Conservation (phyloP, 2,888 invertebrate species). For the Piscicola geometra region DNA sequence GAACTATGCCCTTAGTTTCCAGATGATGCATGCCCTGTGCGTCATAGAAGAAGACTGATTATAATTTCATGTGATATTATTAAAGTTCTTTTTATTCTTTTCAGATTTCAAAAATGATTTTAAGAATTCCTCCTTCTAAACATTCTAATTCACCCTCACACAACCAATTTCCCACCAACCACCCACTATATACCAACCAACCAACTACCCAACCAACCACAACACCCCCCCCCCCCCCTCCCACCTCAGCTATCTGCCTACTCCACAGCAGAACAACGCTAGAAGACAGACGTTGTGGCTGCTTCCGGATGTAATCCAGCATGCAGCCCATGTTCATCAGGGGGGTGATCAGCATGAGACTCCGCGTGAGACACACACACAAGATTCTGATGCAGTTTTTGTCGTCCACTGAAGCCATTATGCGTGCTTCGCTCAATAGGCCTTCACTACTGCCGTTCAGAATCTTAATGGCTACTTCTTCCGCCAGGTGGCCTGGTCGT, state of each 20-base stretch:
- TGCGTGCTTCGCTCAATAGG: constrained; percentile 36
- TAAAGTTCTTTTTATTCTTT: too few species aligned
- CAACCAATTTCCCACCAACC: too few species aligned
- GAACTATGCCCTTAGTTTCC: constrained; percentile 30
- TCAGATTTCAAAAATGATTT: too few species aligned
- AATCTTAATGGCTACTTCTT: constrained; percentile 37
- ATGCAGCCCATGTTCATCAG: constrained; percentile 37
- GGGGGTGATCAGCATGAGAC: constrained; percentile 37
- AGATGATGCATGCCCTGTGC: constrained; percentile 35
- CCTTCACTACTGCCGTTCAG: constrained; percentile 34
- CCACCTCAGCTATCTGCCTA: constrained; percentile 37
- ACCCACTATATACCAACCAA: too few species aligned
- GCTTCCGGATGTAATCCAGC: constrained; percentile 36
- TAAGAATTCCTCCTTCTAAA: too few species aligned
- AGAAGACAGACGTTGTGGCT: constrained; percentile 14
- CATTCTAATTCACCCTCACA: not conserved
- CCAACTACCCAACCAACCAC: too few species aligned
- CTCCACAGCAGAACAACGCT: constrained; percentile 33
- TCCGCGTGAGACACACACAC: constrained; percentile 33
- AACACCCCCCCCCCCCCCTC: not conserved
- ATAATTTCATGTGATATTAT: too few species aligned
- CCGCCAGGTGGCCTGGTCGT: not conserved
- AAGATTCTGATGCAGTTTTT: constrained; percentile 36
- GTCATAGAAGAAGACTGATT: too few species aligned
- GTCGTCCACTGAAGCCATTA: constrained; percentile 38